These are phyloP conservation scores for Drosophila barbarae DNA, from an alignment of 2,888 invertebrate genomes.

Conservation along the genomic window DNA sequence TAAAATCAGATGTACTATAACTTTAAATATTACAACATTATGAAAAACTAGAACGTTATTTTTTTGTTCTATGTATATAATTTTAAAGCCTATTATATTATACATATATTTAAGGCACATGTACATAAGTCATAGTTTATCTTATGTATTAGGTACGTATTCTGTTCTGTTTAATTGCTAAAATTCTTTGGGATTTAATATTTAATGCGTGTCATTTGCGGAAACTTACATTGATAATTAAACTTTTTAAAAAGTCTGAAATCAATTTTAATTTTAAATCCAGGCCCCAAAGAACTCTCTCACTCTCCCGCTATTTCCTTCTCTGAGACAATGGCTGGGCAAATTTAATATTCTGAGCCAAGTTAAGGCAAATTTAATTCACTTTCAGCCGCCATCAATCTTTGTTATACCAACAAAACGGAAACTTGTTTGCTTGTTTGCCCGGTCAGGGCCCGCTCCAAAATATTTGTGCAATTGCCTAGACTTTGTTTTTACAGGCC, in stretches of 20 bases:
- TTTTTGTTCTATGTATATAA: not conserved
- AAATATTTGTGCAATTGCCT: slow-evolving; percentile 35
- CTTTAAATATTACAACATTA: not conserved
- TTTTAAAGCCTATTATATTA: not conserved
- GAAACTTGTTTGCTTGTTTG: slow-evolving; percentile 32
- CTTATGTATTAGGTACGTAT: not conserved
- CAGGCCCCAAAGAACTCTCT: not conserved
- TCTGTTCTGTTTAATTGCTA: not conserved
- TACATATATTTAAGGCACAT: not conserved
- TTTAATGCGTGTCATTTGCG: not conserved
- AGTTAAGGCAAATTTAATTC: slow-evolving; percentile 34
- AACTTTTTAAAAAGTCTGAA: slow-evolving; percentile 1
- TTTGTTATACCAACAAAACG: slow-evolving; percentile 22
- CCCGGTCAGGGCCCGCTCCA: not conserved
- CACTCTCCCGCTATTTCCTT: not conserved
- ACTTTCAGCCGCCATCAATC: slow-evolving; percentile 25
- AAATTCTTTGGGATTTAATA: too few species aligned
- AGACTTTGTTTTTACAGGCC: slow-evolving; percentile 31
- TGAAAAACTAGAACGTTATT: not conserved
- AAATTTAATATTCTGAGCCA: slow-evolving; percentile 28
- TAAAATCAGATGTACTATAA: not conserved
- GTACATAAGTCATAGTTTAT: not conserved
- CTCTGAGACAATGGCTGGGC: not conserved
- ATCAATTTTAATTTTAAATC: slow-evolving; percentile 21
- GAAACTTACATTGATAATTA: not conserved